Evolutionary conservation across 1,140 invertebrate genomes (phyloP), one percentile per base, ranked within the genome.

Genomic region (Heterodera carotae): DNA sequence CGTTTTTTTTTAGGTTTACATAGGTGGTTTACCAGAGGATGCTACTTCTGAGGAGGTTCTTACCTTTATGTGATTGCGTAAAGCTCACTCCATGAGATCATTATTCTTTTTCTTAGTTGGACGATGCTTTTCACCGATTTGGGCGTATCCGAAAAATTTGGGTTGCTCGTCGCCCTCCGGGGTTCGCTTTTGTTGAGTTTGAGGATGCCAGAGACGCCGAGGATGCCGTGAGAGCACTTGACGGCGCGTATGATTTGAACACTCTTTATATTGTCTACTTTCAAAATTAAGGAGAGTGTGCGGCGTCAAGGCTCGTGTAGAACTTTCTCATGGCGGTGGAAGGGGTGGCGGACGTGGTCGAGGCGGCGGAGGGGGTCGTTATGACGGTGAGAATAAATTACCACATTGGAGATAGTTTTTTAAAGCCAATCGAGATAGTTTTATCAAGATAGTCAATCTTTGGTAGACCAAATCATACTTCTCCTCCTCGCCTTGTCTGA

Each of bases 121-220:
- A 96, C 89, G 93, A 95, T 89, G 93, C 94, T 12, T 98, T 98
- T 88, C 92, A 93, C 71, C 94, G 95, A 84, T 98, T 96, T 89
- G 96, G 96, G 5, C 93, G 93, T 33, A 89, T 98, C 78, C 91
- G 93, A 81, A 96, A 94, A 90, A 94, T 97, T 27, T 97, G 94
- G 94, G 93, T 97, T 5, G 94, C 94, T 0, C 90, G 94, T 83
- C 96, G 96, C 88, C 93, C 93, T 15, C 93, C 93, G 59, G 94
- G 94, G 36, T 97, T 97, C 90, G 95, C 94, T 25, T 97, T 97
- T 90, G 93, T 97, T 27, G 94, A 97, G 88, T 97, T 95, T 89
- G 95, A 97, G 89, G 95, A 95, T 88, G 91, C 92, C 84, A 92
- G 94, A 86, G 95, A 97, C 89, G 95, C 95, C 8, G 94, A 95